Conservation (phyloP, 2,113 vertebrate species). For the Lophius piscatorius region DNA sequence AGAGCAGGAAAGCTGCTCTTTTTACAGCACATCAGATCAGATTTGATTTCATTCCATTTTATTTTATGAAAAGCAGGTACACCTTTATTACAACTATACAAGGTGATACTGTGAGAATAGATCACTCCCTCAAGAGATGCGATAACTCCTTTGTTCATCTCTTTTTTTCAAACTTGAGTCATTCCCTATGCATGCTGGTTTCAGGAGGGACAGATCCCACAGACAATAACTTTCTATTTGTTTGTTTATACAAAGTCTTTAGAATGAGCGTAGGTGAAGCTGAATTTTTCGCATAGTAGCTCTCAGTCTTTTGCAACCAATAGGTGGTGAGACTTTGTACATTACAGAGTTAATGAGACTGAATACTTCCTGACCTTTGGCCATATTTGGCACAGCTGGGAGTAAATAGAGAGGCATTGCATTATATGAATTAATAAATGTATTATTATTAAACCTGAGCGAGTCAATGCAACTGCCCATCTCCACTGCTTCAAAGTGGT, state of each 20-base stretch:
- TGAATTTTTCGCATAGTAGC: too few relatives aligned
- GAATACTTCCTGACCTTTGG: conserved; percentile 16
- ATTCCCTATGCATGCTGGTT: conserved; percentile 4
- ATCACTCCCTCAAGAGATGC: background rate
- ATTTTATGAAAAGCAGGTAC: too few relatives aligned
- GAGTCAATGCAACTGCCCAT: conserved; percentile 4
- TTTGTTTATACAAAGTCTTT: too few relatives aligned
- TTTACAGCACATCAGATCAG: too few relatives aligned
- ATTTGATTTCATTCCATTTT: too few relatives aligned
- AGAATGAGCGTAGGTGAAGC: too few relatives aligned
- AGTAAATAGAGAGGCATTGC: conserved; percentile 1
- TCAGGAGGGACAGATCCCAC: too few relatives aligned
- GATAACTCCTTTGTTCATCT: background rate
- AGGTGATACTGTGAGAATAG: background rate
- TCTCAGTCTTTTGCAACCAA: too few relatives aligned
- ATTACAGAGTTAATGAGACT: background rate
- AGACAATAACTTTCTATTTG: too few relatives aligned
- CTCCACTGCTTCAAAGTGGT: background rate
- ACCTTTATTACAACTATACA: too few relatives aligned
- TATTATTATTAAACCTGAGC: conserved; percentile 6
- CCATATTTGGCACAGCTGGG: background rate
- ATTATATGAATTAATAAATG: conserved; percentile 14
- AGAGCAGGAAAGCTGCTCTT: too few relatives aligned
- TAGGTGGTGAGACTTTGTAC: too few relatives aligned
- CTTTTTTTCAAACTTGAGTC: background rate